Evolutionary conservation across 2,113 vertebrate species (phyloP).

Genomic region (human): GRCh38 chr12:66607501-66608000

Average conservation of each 20-base stretch:
- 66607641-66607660: background rate
- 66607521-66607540: constrained; percentile 40
- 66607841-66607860: background rate
- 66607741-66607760: background rate
- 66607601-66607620: background rate
- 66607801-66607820: background rate
- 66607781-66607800: background rate
- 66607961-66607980: background rate
- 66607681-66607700: background rate
- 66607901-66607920: background rate
- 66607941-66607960: background rate
- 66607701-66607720: background rate
- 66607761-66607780: background rate
- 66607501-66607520: constrained; percentile 53
- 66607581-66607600: background rate
- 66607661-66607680: background rate
- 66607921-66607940: background rate
- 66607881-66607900: background rate
- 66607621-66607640: background rate
- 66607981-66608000: background rate
- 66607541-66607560: constrained; percentile 52
- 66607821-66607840: background rate
- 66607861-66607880: background rate
- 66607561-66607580: background rate
- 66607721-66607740: background rate